A percentile compares a stretch with the other conserved stretches of the same genome.
These are phyloP conservation scores for Acutogordius australiensis DNA, from an alignment of 2,888 invertebrate genomes.

Conservation along the genomic window DNA sequence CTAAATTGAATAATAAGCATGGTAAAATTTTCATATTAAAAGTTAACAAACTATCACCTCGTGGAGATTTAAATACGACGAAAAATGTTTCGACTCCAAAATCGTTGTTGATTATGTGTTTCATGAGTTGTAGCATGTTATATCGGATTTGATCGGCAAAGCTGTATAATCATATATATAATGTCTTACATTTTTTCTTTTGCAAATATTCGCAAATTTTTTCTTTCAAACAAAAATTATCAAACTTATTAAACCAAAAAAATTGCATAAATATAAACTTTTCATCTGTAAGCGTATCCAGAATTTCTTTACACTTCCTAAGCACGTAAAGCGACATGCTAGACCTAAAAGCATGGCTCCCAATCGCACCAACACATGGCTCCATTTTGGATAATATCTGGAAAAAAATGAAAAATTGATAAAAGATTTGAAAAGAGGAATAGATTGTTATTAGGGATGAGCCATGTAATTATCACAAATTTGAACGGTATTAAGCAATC, in stretches of 20 bases:
- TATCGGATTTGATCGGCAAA: not conserved
- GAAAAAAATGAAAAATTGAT: slow-evolving; percentile 1
- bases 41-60: too few species aligned
- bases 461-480: too few species aligned
- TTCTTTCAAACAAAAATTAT: not conserved
- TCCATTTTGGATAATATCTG: slow-evolving; percentile 5
- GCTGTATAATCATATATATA: not conserved
- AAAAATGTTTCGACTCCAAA: not conserved
- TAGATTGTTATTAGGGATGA: too few species aligned
- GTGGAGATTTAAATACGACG: not conserved
- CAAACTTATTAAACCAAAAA: too few species aligned
- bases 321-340: not conserved
- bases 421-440: not conserved
- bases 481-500: not conserved
- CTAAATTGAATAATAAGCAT: too few species aligned
- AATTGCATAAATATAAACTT: not conserved
- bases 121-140: not conserved
- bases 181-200: not conserved
- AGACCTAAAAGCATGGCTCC: not conserved
- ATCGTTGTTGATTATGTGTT: not conserved
- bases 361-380: not conserved
- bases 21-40: too few species aligned
- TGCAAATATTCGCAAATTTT: not conserved
- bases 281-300: not conserved
- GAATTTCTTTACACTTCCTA: not conserved